phyloP scores from a whole-genome alignment of 35 echinoderm and acorn worm species.

The Apostichopus californicus region DNA sequence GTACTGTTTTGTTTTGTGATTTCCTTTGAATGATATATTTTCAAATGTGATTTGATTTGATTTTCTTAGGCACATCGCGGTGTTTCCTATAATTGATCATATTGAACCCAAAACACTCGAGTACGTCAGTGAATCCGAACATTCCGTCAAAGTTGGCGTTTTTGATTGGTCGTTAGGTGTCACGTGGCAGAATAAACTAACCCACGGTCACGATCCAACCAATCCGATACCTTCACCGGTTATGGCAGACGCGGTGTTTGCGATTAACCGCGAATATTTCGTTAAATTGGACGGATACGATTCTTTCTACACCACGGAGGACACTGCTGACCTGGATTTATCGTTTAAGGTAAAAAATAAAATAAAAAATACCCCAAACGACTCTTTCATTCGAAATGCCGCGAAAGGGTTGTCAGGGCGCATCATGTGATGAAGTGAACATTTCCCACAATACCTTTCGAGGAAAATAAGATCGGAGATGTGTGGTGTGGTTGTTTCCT shows the following conservation, averaged over 20 bases:
- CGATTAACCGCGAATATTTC: constrained; percentile 48
- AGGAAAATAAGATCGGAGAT: too few species aligned
- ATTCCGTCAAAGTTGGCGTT: constrained; percentile 21
- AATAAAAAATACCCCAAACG: too few species aligned
- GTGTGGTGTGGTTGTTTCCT: too few species aligned
- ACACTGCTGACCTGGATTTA: constrained; percentile 31
- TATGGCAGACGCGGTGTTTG: constrained; percentile 46
- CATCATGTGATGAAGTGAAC: too few species aligned
- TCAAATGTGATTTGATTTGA: background rate
- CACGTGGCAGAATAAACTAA: constrained; percentile 13
- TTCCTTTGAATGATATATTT: background rate
- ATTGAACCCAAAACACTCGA: constrained; percentile 41
- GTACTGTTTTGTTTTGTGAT: too few species aligned
- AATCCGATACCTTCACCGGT: constrained; percentile 51
- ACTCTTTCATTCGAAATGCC: too few species aligned
- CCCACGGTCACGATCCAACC: constrained; percentile 44
- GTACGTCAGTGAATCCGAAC: background rate
- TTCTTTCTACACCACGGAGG: constrained; percentile 28
- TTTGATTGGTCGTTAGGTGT: constrained; percentile 50
- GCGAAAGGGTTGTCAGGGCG: too few species aligned
- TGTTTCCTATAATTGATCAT: constrained; percentile 36
- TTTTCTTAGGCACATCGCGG: constrained; percentile 16
- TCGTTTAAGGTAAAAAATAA: constrained; percentile 52
- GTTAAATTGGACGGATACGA: constrained; percentile 42
- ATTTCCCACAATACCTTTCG: too few species aligned